phyloP scores from a whole-genome alignment of 2,113 vertebrate species.

The Paradoxurus hermaphroditus region DNA sequence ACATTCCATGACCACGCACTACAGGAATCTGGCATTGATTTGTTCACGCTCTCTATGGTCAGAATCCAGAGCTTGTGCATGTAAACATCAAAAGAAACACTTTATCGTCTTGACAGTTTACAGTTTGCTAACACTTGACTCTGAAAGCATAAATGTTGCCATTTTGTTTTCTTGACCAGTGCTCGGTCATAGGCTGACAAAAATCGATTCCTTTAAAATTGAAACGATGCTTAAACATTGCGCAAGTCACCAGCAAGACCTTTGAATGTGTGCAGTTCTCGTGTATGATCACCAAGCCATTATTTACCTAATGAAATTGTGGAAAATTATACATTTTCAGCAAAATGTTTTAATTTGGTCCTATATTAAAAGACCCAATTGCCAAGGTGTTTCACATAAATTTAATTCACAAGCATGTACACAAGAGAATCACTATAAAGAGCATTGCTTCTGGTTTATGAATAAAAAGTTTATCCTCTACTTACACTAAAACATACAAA shows the following conservation, averaged over 20 bases:
- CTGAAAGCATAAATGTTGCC: conserved; percentile 60
- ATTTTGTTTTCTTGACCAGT: conserved; percentile 62
- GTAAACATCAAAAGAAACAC: conserved; percentile 83
- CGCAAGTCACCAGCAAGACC: conserved; percentile 72
- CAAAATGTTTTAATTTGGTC: conserved; percentile 83
- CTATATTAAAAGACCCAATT: conserved; percentile 82
- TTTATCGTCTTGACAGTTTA: conserved; percentile 67
- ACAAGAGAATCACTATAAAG: conserved; percentile 87
- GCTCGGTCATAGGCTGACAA: conserved; percentile 60
- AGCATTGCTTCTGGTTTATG: conserved; percentile 86
- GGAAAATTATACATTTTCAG: conserved; percentile 82
- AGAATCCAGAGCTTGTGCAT: conserved; percentile 77
- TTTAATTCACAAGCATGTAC: conserved; percentile 87
- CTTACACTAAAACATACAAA: conserved; percentile 92
- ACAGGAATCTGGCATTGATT: conserved; percentile 78
- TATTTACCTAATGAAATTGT: conserved; percentile 72
- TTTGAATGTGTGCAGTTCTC: conserved; percentile 70
- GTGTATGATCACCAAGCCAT: conserved; percentile 60
- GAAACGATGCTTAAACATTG: conserved; percentile 65
- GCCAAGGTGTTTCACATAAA: conserved; percentile 81
- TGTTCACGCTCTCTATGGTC: conserved; percentile 75
- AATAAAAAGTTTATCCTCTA: conserved; percentile 90
- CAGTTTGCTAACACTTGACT: conserved; percentile 77
- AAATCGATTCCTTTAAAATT: conserved; percentile 57
- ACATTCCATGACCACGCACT: conserved; percentile 36